Evolutionary conservation across 2,888 invertebrate species (phyloP).

Genomic region (Magallana nippona): DNA sequence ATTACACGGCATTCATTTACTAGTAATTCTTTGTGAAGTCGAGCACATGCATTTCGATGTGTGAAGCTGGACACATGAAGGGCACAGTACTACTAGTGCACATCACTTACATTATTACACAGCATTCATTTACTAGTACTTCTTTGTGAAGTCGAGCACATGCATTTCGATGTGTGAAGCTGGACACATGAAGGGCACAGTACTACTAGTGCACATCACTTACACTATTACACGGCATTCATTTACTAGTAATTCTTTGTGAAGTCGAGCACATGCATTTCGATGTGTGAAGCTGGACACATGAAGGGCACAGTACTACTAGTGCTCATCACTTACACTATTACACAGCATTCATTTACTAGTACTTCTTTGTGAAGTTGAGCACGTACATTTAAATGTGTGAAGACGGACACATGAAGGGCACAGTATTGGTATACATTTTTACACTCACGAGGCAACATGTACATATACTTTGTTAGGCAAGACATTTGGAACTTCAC

Average conservation of each 20-base stretch:
- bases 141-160: slow-evolving; percentile 36
- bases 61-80: slow-evolving; percentile 37
- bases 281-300: slow-evolving; percentile 34
- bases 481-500: no score
- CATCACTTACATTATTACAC: not conserved
- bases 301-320: slow-evolving; percentile 4
- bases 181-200: slow-evolving; percentile 5
- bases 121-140: not conserved
- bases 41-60: slow-evolving; percentile 22
- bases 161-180: slow-evolving; percentile 22
- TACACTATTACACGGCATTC: not conserved
- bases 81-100: not conserved
- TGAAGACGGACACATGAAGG: slow-evolving; percentile 30
- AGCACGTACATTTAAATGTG: slow-evolving; percentile 22
- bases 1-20: not conserved
- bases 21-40: slow-evolving; percentile 29
- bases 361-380: slow-evolving; percentile 22
- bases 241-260: not conserved
- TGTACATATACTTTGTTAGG: no score
- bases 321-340: not conserved
- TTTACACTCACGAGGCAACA: no score
- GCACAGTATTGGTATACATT: not conserved
- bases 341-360: not conserved
- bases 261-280: slow-evolving; percentile 32
- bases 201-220: not conserved